phyloP scores from a whole-genome alignment of 2,113 vertebrate genomes.

The Nycticorax nycticorax region DNA sequence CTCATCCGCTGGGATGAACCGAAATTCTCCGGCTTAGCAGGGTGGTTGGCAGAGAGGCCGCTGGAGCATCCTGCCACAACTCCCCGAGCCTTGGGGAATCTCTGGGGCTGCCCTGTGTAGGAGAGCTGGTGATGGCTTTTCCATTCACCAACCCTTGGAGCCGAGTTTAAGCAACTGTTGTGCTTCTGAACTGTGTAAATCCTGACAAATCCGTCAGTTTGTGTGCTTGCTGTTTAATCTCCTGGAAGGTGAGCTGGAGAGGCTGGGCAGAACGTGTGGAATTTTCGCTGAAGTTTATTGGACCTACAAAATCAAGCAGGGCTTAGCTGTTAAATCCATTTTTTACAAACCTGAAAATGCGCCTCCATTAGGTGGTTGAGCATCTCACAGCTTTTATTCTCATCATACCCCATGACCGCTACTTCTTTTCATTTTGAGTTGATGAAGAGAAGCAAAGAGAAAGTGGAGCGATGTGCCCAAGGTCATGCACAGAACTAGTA shows the following conservation, averaged over 20 bases:
- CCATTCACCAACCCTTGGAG: background rate
- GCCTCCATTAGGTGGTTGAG: background rate
- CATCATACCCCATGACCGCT: background rate
- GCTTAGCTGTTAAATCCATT: background rate
- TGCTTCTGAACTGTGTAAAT: background rate
- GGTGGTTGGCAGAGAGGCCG: background rate
- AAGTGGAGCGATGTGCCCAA: background rate
- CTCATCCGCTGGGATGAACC: background rate
- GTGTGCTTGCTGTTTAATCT: background rate
- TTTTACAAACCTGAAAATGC: background rate
- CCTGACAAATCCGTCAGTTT: background rate
- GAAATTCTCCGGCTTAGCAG: fast-evolving
- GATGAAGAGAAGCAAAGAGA: background rate
- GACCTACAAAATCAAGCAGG: background rate
- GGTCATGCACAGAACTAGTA: background rate
- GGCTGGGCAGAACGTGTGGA: background rate
- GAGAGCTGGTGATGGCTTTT: background rate
- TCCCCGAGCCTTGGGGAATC: background rate
- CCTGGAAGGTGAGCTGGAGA: background rate
- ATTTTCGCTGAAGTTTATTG: background rate
- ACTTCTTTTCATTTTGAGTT: background rate
- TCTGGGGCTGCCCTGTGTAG: background rate
- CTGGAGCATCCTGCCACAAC: background rate
- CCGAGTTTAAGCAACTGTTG: fast-evolving
- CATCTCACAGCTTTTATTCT: background rate